phyloP scores from a whole-genome alignment of 2,113 vertebrate species.

The Trematomus loennbergii region DNA sequence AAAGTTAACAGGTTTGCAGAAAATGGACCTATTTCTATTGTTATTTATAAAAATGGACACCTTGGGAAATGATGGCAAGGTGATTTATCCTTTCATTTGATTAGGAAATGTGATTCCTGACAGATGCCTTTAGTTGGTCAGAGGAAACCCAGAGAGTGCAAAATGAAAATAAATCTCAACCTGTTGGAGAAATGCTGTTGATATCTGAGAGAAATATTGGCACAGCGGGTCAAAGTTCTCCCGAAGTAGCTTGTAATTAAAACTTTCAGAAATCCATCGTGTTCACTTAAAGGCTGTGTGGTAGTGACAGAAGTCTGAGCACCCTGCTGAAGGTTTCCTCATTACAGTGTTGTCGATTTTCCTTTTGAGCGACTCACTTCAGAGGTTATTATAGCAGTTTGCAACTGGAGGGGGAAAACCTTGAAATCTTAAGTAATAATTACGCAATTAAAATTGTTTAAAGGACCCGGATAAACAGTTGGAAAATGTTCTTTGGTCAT shows the following conservation, averaged over 20 bases:
- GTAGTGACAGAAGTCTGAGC: slow-evolving; percentile 16
- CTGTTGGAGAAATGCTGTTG: slow-evolving; percentile 29
- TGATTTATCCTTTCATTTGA: slow-evolving; percentile 36
- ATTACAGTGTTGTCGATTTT: slow-evolving; percentile 14
- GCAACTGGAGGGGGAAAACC: background rate
- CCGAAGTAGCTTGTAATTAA: slow-evolving; percentile 48
- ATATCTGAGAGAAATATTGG: slow-evolving; percentile 59
- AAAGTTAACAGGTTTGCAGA: slow-evolving; percentile 20
- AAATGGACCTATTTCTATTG: slow-evolving; percentile 26
- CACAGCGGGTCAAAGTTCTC: slow-evolving; percentile 17
- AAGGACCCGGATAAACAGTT: slow-evolving; percentile 17
- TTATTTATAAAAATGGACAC: slow-evolving; percentile 11
- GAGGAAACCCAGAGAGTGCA: slow-evolving; percentile 15
- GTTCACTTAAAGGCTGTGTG: slow-evolving; percentile 22
- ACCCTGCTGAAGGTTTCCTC: slow-evolving; percentile 22
- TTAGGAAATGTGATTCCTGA: slow-evolving; percentile 46
- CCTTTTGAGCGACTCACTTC: slow-evolving; percentile 12
- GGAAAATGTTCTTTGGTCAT: background rate
- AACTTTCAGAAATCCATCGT: slow-evolving; percentile 42
- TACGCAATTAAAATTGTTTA: background rate
- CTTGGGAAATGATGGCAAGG: slow-evolving; percentile 2
- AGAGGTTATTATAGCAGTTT: slow-evolving; percentile 23
- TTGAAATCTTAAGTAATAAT: slow-evolving; percentile 1
- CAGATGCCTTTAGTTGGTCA: slow-evolving; percentile 20
- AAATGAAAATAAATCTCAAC: slow-evolving; percentile 27